Conservation (phyloP, 2,888 invertebrate genomes). For the Drosophila lacicola region DNA sequence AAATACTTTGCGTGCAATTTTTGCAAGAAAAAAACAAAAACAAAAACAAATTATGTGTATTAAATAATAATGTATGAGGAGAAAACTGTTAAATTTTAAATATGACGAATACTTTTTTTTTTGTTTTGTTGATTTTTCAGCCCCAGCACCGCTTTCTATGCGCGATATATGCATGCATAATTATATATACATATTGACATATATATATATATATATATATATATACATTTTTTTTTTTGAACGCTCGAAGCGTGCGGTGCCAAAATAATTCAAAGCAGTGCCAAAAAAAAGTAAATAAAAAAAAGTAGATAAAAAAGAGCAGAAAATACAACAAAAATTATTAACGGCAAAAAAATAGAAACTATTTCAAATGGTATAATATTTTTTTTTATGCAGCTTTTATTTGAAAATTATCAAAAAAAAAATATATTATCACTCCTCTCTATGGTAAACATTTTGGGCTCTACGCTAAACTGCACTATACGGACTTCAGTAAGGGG, state of each 20-base stretch:
- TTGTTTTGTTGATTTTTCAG: conserved; percentile 49
- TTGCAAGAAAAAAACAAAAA: conserved; percentile 19
- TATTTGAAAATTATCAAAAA: conserved; percentile 9
- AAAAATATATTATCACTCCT: background rate
- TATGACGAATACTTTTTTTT: conserved; percentile 23
- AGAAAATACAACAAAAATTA: conserved; percentile 4
- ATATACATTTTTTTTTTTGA: conserved; percentile 41
- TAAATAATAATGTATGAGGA: conserved; percentile 15
- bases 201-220: conserved; percentile 23
- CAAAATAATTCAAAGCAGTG: conserved; percentile 79
- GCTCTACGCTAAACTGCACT: too few relatives aligned
- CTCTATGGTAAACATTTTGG: conserved; percentile 4
- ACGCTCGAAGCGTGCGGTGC: conserved; percentile 77
- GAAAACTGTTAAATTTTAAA: conserved; percentile 50
- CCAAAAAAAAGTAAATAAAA: conserved; percentile 71
- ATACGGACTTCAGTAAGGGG: too few relatives aligned
- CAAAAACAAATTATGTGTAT: conserved; percentile 14
- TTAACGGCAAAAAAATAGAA: conserved; percentile 21
- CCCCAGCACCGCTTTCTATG: conserved; percentile 34
- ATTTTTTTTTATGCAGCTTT: conserved; percentile 18
- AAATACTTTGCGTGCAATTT: conserved; percentile 62
- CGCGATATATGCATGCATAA: background rate
- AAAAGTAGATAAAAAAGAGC: conserved; percentile 19
- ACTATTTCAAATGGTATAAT: conserved; percentile 26
- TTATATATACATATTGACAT: conserved; percentile 17